Evolutionary conservation across 2,888 invertebrate species (phyloP), one percentile per base, ranked within the genome.

Genomic region (Limnephilus lunatus): DNA sequence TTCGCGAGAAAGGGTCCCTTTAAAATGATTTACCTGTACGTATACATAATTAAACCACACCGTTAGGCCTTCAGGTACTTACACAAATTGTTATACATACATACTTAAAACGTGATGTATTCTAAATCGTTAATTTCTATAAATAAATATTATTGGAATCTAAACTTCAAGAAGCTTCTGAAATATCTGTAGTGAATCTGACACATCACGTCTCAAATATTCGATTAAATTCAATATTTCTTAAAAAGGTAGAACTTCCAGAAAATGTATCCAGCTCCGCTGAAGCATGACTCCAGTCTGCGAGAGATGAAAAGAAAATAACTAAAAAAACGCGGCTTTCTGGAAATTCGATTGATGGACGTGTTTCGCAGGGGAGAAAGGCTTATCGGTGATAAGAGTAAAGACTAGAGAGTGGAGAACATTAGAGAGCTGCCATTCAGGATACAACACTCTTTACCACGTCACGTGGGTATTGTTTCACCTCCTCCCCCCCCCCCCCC

Each of bases 271-370:
- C 68, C 25, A 11, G 25, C n/a, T 68, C 9, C 68, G 12, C 30
- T 32, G 31, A 53, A 25, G 88, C 88, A 80, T 68, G 81, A 11
- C 44, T 15, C 7, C 19, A 44, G 89, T 87, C 11, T 92, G 31
- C n/a, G 53, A 80, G 35, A 81, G 39, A 80, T 81, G 35, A 30
- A 87, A 85, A 92, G 68, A 68, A 68, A 53, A 53, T 53, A 53
- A 53, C 19, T 53, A 53, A 53, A 68, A 68, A 92, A 92, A 35
- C 44, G 35, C 89, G 85, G 92, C 81, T 90, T 86, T 88, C 44
- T 68, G 90, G 85, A 86, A 92, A 88, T 90, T 85, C 87, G 68
- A 90, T 91, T 92, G 92, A 92, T 90, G 80, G 92, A 92, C 92
- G 85, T 90, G 90, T 92, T 92, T 91, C 90, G 85, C 68, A 86